Conservation (phyloP, 2,113 vertebrate genomes). For the Pituophis catenifer region DNA sequence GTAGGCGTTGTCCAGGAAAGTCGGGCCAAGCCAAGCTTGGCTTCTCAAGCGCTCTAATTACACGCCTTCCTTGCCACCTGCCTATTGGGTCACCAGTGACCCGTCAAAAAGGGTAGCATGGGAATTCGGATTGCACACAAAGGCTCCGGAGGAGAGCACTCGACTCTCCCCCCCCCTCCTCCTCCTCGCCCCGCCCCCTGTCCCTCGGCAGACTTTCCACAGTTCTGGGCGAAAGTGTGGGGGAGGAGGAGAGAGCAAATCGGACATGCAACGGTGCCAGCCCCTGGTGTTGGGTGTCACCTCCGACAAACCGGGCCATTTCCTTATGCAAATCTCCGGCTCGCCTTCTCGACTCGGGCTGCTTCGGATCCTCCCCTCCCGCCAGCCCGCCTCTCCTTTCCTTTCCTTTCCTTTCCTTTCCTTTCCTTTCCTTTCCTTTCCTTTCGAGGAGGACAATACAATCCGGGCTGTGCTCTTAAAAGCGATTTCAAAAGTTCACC, state of each 20-base stretch:
- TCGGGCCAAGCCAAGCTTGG: slow-evolving; percentile 41
- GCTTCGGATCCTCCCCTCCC: not conserved
- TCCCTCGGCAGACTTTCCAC: slow-evolving; percentile 43
- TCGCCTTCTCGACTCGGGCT: not conserved
- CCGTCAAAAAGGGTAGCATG: slow-evolving; percentile 98
- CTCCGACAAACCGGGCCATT: not conserved
- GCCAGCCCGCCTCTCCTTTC: not conserved
- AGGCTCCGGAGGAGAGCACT: slow-evolving; percentile 77
- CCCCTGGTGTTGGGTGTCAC: not conserved
- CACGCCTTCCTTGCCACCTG: slow-evolving; percentile 91
- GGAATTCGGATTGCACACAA: slow-evolving; percentile 85
- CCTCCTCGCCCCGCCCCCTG: slow-evolving; percentile 30
- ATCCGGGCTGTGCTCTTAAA: not conserved
- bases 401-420: not conserved
- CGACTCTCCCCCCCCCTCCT: slow-evolving; percentile 53
- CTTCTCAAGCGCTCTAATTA: slow-evolving; percentile 82
- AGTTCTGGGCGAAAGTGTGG: not conserved
- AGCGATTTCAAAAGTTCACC: not conserved
- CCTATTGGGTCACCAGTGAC: slow-evolving; percentile 97
- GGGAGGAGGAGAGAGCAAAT: slow-evolving; percentile 16
- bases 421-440: not conserved
- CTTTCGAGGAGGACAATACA: not conserved
- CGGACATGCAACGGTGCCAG: slow-evolving; percentile 21
- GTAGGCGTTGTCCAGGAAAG: slow-evolving; percentile 27
- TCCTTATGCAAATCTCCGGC: not conserved